These are phyloP conservation scores for Acropternis orthonyx DNA, from an alignment of 2,797 vertebrate species.

Conservation along the genomic window DNA sequence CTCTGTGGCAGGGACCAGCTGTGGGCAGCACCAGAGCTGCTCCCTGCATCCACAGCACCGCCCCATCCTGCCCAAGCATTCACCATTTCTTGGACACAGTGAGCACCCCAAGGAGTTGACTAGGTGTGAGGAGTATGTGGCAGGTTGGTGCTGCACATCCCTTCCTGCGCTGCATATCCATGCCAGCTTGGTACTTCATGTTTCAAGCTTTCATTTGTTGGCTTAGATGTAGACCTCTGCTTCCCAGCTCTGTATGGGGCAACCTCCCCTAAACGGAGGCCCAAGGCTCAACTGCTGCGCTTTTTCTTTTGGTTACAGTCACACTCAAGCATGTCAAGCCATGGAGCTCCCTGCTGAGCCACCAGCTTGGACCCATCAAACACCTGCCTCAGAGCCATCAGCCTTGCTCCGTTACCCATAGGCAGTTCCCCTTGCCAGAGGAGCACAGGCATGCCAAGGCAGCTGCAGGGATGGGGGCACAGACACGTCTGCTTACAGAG, in stretches of 20 bases:
- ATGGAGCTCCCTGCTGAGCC: not conserved
- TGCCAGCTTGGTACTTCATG: fast-evolving
- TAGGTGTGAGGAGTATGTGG: not conserved
- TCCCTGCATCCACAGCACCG: not conserved
- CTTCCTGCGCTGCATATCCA: fast-evolving
- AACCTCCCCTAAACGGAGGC: not conserved
- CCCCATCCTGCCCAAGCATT: not conserved
- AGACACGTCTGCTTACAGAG: not conserved
- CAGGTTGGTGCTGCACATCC: not conserved
- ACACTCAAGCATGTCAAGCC: not conserved
- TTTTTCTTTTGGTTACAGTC: not conserved
- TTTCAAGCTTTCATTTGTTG: not conserved
- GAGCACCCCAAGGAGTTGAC: not conserved
- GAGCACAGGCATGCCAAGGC: not conserved
- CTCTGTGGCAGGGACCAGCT: fast-evolving
- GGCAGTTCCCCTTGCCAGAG: not conserved
- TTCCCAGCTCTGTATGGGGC: not conserved
- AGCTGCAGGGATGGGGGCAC: not conserved
- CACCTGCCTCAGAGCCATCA: not conserved
- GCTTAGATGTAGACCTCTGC: not conserved
- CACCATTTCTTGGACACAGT: not conserved
- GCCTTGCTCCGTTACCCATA: not conserved
- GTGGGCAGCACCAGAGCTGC: fast-evolving
- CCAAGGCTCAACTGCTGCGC: not conserved
- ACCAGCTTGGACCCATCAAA: not conserved